A percentile compares a stretch with the other conserved stretches of the same genome.
Conservation (phyloP, 53 echinoderm and acorn worm genomes). For the Henricia sp. region DNA sequence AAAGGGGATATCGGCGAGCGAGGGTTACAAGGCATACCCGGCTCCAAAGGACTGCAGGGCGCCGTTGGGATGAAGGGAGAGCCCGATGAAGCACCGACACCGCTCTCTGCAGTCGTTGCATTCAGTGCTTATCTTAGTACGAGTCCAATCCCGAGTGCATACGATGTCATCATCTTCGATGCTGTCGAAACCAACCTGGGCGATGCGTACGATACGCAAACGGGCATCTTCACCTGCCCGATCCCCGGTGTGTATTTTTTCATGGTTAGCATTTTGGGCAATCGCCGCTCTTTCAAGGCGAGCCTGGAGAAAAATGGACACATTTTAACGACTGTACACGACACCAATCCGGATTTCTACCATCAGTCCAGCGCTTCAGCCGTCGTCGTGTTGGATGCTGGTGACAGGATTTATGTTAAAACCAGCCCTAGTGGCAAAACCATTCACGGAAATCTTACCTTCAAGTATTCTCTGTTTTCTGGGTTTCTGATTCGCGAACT, state of each 20-base stretch:
- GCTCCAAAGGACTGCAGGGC: not conserved
- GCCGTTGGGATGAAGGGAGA: conserved; percentile 13
- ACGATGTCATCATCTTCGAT: not conserved
- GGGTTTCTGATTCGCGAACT: not conserved
- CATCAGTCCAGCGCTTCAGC: conserved; percentile 23
- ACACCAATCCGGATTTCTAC: not conserved
- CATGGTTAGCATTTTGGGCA: not conserved
- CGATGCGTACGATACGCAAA: conserved; percentile 14
- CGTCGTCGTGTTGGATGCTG: not conserved
- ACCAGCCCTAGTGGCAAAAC: not conserved
- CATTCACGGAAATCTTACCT: not conserved
- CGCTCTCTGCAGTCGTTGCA: not conserved
- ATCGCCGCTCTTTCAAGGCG: no score
- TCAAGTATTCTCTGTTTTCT: not conserved
- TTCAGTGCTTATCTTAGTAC: not conserved
- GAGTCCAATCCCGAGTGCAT: not conserved
- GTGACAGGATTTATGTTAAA: not conserved
- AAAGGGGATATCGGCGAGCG: conserved; percentile 19
- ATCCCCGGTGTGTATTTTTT: conserved; percentile 2
- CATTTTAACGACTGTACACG: not conserved
- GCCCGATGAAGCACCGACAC: not conserved
- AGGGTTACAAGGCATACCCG: not conserved
- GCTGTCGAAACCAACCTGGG: not conserved
- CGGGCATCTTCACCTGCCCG: conserved; percentile 8
- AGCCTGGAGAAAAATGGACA: not conserved